Base-by-base conservation (phyloP, 2,113 vertebrate genomes). In the Fregetta grallaria region DNA sequence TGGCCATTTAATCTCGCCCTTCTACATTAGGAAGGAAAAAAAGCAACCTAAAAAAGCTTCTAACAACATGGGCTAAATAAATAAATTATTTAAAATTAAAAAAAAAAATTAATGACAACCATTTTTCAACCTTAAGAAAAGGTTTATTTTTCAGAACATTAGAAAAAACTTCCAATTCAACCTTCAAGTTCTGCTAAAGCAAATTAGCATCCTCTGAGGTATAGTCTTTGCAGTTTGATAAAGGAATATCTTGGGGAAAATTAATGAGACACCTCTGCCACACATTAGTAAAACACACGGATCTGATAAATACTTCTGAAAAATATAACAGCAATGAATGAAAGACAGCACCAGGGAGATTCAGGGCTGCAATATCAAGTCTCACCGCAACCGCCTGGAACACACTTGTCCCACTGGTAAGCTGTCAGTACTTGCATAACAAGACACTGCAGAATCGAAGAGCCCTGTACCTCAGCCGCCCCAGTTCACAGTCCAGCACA, bases 281-380 rank as follows among this genome's bases (percentile, higher is more conserved):
- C 6, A 0, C 47, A 23, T n/a, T 2, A 53, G 17, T 38, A 58
- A 72, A 49, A 58, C 26, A 40, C 38, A 58, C 11, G 53, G 52
- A 49, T 72, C 12, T 19, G 47, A 32, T 32, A 52, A 66, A 38
- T 25, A 10, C 29, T 47, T 30, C n/a, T 17, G 13, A 17, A 23
- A 62, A 88, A 49, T 1, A 7, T 0, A 67, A 40, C 6, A 44
- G 56, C 56, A 74, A 9, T 2, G 2, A 87, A 34, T 0, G 0
- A 42, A 68, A 55, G 47, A 4, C 32, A 62, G 36, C 0, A 0
- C 32, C 15, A 15, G 38, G 47, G 34, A 30, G 29, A 27, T 9
- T 15, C 26, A n/a, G n/a, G 71, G 44, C 82, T 67, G 52, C 36
- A 20, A 5, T 1, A 56, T 3, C 27, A 34, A 40, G 29, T n/a